phyloP scores from a whole-genome alignment of 30 jellyfish, hydroid and myxozoan genomes.

The Nemopilema nomurai region DNA sequence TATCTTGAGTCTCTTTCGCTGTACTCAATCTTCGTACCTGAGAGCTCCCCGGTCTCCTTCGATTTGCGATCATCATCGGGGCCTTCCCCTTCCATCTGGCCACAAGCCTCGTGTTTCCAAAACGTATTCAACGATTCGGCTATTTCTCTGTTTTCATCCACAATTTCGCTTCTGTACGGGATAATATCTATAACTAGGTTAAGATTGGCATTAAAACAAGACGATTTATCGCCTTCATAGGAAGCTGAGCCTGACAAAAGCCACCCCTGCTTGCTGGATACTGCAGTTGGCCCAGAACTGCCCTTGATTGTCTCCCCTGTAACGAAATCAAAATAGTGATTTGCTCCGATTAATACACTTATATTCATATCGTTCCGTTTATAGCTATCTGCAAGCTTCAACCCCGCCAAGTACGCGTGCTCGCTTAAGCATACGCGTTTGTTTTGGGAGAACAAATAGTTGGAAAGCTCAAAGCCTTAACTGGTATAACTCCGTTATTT shows the following conservation, averaged over 20 bases:
- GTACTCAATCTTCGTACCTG: no score
- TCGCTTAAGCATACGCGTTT: constrained; percentile 11
- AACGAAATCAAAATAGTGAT: constrained; percentile 30
- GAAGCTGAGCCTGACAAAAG: constrained; percentile 36
- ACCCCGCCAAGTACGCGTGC: constrained; percentile 45
- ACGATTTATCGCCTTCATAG: background rate
- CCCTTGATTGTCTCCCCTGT: constrained; percentile 41
- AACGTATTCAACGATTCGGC: constrained; percentile 39
- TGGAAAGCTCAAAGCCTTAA: constrained; percentile 28
- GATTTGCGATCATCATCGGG: background rate
- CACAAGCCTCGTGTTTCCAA: constrained; percentile 45
- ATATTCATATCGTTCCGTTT: background rate
- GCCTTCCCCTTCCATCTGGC: constrained; percentile 24
- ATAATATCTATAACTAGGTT: constrained; percentile 16
- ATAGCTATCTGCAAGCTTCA: constrained; percentile 13
- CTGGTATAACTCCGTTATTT: constrained; percentile 25
- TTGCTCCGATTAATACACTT: constrained; percentile 33
- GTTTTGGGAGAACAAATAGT: constrained; percentile 39
- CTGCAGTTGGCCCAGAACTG: constrained; percentile 42
- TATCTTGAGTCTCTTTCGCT: no score
- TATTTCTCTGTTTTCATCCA: constrained; percentile 24
- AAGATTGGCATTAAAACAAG: constrained; percentile 12
- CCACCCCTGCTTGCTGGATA: constrained; percentile 65
- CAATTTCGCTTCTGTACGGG: constrained; percentile 19
- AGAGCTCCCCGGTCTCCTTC: no score